phyloP scores from a whole-genome alignment of 2,797 vertebrate species.

The Odontamblyopus rebecca region DNA sequence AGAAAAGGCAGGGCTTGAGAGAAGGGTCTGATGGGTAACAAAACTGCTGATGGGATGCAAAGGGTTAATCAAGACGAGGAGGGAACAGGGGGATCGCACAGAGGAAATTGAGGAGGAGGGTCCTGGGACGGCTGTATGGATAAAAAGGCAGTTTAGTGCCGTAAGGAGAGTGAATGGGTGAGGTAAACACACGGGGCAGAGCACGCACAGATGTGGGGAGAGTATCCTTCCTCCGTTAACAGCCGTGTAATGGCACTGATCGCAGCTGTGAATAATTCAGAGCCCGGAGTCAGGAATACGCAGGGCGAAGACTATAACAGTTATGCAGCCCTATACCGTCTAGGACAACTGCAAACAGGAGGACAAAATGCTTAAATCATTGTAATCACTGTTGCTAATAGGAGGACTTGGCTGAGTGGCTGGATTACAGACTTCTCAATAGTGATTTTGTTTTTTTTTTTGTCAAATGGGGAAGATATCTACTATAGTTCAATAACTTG shows the following conservation, averaged over 20 bases:
- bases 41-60: constrained; percentile 19
- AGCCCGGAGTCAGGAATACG: constrained; percentile 55
- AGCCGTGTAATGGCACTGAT: constrained; percentile 71
- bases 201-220: constrained; percentile 47
- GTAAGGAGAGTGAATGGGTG: constrained; percentile 34
- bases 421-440: not conserved
- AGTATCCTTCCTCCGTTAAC: constrained; percentile 64
- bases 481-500: not conserved
- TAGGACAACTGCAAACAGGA: not conserved
- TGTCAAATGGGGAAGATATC: too few relatives aligned
- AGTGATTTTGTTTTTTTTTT: not conserved
- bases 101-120: constrained; percentile 57
- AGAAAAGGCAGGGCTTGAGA: constrained; percentile 35
- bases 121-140: constrained; percentile 40
- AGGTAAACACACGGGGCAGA: constrained; percentile 28
- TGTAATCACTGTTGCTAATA: not conserved
- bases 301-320: constrained; percentile 33
- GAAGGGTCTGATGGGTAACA: constrained; percentile 14
- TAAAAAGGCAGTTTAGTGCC: constrained; percentile 55
- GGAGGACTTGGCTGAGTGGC: not conserved
- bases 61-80: constrained; percentile 26
- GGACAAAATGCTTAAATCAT: not conserved
- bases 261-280: constrained; percentile 74
- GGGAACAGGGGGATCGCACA: constrained; percentile 40
- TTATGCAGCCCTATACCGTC: not conserved